Evolutionary conservation across 2,888 invertebrate genomes (phyloP).

Genomic region (Eumerus sabulonum): DNA sequence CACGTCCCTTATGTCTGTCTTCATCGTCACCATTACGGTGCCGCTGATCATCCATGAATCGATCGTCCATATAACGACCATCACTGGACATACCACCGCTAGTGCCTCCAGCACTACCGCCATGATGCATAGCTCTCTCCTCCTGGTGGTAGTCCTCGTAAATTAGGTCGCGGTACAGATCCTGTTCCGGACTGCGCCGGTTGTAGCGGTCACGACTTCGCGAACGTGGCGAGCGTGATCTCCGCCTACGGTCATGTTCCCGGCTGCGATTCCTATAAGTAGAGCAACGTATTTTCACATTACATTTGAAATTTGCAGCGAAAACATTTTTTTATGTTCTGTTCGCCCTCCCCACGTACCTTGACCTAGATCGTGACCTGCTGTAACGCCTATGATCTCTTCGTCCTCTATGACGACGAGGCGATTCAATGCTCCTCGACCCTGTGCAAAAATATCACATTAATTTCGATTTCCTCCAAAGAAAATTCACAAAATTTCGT

Average conservation of each 20-base stretch:
- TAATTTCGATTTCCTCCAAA: not conserved
- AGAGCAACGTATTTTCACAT: not conserved
- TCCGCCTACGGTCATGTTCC: constrained; percentile 74
- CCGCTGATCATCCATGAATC: constrained; percentile 70
- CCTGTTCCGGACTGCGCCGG: constrained; percentile 73
- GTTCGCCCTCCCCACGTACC: constrained; percentile 47
- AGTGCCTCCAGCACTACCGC: constrained; percentile 12
- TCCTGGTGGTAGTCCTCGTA: constrained; percentile 78
- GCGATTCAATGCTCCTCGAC: constrained; percentile 71
- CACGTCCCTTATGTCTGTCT: constrained; percentile 69
- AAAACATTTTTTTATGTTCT: not conserved
- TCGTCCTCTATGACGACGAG: constrained; percentile 70
- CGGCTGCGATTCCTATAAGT: constrained; percentile 74
- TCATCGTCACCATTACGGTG: constrained; percentile 70
- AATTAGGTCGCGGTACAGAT: constrained; percentile 77
- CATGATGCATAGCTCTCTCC: constrained; percentile 52
- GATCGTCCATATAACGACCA: constrained; percentile 68
- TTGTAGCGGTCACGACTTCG: constrained; percentile 76
- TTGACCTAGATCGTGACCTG: constrained; percentile 77
- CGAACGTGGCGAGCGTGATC: constrained; percentile 74
- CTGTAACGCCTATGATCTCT: constrained; percentile 75
- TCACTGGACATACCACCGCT: constrained; percentile 56
- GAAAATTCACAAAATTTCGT: constrained; percentile 3
- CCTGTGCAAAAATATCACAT: constrained; percentile 25
- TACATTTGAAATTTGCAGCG: not conserved